Conservation (phyloP, 2,113 vertebrate genomes). For the Psilopogon haemacephalus region DNA sequence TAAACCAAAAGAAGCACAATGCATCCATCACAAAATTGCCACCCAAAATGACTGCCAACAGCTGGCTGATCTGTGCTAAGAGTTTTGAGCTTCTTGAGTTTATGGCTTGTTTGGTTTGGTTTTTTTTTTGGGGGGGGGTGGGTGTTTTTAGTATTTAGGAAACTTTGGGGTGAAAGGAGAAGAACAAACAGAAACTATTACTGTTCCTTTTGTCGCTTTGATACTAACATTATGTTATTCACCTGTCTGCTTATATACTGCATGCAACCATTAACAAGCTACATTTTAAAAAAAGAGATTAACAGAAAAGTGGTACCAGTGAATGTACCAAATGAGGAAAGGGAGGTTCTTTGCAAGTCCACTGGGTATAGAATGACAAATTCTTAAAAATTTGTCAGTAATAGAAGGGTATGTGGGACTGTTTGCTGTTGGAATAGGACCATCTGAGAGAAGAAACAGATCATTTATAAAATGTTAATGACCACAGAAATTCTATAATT, state of each 20-base stretch:
- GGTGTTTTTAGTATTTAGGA: no score
- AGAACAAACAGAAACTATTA: not conserved
- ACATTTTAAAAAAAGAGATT: not conserved
- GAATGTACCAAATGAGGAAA: not conserved
- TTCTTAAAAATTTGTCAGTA: not conserved
- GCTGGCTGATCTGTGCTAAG: not conserved
- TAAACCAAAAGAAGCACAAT: not conserved
- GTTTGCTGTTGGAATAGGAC: not conserved
- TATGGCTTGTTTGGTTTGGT: not conserved
- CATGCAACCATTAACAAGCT: not conserved
- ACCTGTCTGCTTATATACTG: not conserved
- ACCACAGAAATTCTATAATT: slow-evolving; percentile 42
- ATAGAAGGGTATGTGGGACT: not conserved
- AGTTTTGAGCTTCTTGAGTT: not conserved
- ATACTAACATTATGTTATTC: not conserved
- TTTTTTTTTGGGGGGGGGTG: not conserved
- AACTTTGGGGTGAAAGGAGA: not conserved
- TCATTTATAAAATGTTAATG: slow-evolving; percentile 37
- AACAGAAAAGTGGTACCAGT: not conserved
- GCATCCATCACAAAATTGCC: not conserved
- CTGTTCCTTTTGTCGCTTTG: not conserved
- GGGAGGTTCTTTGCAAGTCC: not conserved
- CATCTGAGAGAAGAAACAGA: slow-evolving; percentile 13
- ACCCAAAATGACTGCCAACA: not conserved
- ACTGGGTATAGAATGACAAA: not conserved